Base-by-base conservation (phyloP, 2,888 invertebrate species). In the Drosophila lacicola region DNA sequence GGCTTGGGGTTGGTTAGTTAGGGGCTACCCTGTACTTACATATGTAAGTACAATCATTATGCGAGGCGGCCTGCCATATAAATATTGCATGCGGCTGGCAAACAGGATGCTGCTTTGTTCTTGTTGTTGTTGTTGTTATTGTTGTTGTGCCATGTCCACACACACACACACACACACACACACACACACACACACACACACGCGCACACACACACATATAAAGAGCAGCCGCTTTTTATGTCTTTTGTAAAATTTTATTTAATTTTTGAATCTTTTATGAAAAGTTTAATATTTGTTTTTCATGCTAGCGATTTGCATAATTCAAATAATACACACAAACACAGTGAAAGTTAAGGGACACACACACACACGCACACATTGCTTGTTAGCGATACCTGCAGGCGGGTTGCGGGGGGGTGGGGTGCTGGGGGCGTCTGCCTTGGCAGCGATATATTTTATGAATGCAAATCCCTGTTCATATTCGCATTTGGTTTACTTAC, bases 261-360 rank as follows among this genome's bases (percentile, higher is more conserved):
- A 86, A 86, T 86, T 86, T 88, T 88, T 89, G 80, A 88, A 85
- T 89, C 82, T 89, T 89, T 88, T 82, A 88, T 88, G 88, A 82
- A 88, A 86, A 89, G 89, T 86, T 89, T 84, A 88, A 86, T 86
- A 86, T 86, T 86, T 86, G 89, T 86, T 89, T 85, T 89, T 86
- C 82, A 86, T 88, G 89, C 88, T 82, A 70, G 88, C 89, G 88
- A 86, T 86, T 86, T 86, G 86, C 86, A 86, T 86, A 86, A 86
- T 86, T 89, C 85, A 82, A 77, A 72, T 67, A 81, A 70, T 64
- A 80, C 70, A 62, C 50, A 55, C 41, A 65, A 54, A 63, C 55
- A 61, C 37, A 47, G 14, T 14, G 17, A 50, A n/a, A 9, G 61
- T 45, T 45, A 5, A 13, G 36, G 34, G 46, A 50, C 55, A 69